Evolutionary conservation across 2,113 vertebrate species (phyloP).

Genomic region (Synchiropus splendidus): DNA sequence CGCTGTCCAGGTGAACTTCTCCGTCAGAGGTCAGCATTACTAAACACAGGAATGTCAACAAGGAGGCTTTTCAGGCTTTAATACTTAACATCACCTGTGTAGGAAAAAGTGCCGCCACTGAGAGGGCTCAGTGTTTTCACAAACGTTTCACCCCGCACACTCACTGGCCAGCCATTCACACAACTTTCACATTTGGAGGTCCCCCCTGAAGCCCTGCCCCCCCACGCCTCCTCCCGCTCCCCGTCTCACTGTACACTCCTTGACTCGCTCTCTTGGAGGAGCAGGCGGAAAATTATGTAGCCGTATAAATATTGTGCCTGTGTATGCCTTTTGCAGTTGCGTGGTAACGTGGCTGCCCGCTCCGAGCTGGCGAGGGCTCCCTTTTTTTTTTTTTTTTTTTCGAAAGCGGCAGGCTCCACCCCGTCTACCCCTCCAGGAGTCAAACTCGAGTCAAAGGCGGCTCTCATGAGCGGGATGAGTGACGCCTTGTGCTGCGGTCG

Average conservation of each 20-base stretch:
- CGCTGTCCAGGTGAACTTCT: conserved; percentile 18
- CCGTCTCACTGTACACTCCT: conserved; percentile 10
- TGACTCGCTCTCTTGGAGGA: conserved; percentile 40
- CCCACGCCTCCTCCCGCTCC: conserved; percentile 1
- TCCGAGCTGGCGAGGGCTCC: conserved; percentile 52
- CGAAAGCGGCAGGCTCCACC: conserved; percentile 34
- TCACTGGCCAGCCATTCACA: conserved; percentile 15
- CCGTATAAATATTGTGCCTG: conserved; percentile 71
- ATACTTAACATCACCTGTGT: conserved; percentile 47
- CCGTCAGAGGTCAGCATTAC: conserved; percentile 20
- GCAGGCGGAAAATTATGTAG: conserved; percentile 59
- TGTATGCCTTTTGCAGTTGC: conserved; percentile 62
- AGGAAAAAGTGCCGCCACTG: conserved; percentile 42
- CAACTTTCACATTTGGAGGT: conserved; percentile 10
- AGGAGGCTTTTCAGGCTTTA: conserved; percentile 38
- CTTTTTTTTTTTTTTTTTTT: conserved; percentile 23
- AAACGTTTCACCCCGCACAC: conserved; percentile 44
- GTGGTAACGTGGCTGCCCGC: conserved; percentile 56
- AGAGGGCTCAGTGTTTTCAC: conserved; percentile 40
- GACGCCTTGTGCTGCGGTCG: conserved; percentile 50
- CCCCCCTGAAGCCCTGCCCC: background rate
- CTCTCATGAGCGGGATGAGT: conserved; percentile 60
- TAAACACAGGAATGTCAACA: conserved; percentile 43
- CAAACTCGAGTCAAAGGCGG: conserved; percentile 54
- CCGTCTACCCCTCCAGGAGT: conserved; percentile 36